These are phyloP conservation scores for Cyphomyrus plagiostoma DNA, from an alignment of 2,113 vertebrate genomes.

Conservation along the genomic window DNA sequence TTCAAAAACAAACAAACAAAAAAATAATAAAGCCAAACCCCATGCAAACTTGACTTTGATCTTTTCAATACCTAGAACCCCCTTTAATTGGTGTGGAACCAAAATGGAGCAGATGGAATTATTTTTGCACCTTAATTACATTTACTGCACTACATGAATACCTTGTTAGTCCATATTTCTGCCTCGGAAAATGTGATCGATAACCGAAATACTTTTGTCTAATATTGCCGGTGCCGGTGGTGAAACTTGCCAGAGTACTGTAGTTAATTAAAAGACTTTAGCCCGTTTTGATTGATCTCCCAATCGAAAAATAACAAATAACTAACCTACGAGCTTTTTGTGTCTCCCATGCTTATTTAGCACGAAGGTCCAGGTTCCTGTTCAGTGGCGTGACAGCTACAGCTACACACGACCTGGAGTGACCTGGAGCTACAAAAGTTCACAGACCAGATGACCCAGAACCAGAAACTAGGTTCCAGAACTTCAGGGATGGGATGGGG, in stretches of 20 bases:
- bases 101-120: no score
- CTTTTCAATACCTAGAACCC: no score
- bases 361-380: no score
- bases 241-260: not conserved
- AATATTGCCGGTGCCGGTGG: not conserved
- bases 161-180: not conserved
- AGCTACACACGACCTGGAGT: not conserved
- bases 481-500: no score
- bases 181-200: not conserved
- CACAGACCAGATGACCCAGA: not conserved
- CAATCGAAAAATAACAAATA: not conserved
- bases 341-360: no score
- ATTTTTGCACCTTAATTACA: no score
- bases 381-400: no score
- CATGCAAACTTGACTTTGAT: no score
- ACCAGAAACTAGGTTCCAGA: not conserved
- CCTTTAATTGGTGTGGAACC: no score
- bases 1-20: no score
- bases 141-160: not conserved
- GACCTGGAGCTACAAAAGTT: not conserved
- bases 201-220: not conserved
- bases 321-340: not conserved
- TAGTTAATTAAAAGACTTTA: not conserved
- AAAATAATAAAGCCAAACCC: no score
- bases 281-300: not conserved